These are phyloP conservation scores for Petrosia ficiformis DNA, from an alignment of 37 sponge, comb jelly and placozoan species.

Conservation along the genomic window DNA sequence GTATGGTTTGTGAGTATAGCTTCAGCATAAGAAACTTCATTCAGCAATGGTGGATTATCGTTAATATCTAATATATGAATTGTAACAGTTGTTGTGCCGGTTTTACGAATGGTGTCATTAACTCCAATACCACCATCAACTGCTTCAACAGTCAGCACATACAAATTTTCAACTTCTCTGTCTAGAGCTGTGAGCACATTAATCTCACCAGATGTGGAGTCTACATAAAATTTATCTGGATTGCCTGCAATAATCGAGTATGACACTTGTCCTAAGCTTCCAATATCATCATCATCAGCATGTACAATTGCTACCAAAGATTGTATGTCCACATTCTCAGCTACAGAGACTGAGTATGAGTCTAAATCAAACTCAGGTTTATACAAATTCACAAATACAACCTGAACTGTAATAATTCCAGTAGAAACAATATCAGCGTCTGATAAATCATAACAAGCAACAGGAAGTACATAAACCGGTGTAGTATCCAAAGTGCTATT, in stretches of 20 bases:
- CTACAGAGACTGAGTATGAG: slow-evolving; percentile 22
- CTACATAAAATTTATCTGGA: slow-evolving; percentile 57
- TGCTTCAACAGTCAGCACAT: slow-evolving; percentile 53
- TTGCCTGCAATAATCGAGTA: slow-evolving; percentile 61
- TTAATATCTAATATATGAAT: slow-evolving; percentile 41
- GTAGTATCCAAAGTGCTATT: slow-evolving; percentile 35
- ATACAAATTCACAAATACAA: slow-evolving; percentile 61
- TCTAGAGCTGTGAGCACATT: slow-evolving; percentile 59
- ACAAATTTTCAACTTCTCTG: slow-evolving; percentile 34
- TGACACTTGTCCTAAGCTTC: slow-evolving; percentile 57
- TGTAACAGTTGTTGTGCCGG: slow-evolving; percentile 37
- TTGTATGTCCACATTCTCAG: slow-evolving; percentile 36
- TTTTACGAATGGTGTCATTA: slow-evolving; percentile 11
- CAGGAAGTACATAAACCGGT: slow-evolving; percentile 54
- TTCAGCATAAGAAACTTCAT: slow-evolving; percentile 33
- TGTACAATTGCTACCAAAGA: slow-evolving; percentile 24
- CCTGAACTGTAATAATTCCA: slow-evolving; percentile 58
- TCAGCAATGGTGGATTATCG: slow-evolving; percentile 21
- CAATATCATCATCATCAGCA: slow-evolving; percentile 71
- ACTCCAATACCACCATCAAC: slow-evolving; percentile 57
- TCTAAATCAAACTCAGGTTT: slow-evolving; percentile 47
- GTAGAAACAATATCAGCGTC: slow-evolving; percentile 29
- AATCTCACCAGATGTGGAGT: slow-evolving; percentile 53
- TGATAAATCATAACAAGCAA: slow-evolving; percentile 34
- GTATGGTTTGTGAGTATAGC: slow-evolving; percentile 48